Base-by-base conservation (phyloP, 2,113 vertebrate genomes). In the Perognathus longimembris region DNA sequence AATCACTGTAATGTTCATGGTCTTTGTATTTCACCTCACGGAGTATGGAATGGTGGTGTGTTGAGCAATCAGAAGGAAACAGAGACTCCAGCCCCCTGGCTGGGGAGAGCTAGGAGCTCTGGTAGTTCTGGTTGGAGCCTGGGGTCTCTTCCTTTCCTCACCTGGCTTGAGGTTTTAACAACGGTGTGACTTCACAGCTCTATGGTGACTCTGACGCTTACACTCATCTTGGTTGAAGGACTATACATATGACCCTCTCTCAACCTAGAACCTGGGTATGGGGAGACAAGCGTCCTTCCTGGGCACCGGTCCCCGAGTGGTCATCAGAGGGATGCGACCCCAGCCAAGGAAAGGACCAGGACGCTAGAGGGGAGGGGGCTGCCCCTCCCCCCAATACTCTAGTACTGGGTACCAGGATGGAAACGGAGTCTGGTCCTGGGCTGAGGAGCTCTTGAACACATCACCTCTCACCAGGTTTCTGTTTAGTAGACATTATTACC, bases 211-310 rank as follows among this genome's bases (percentile, higher is more conserved):
- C 18, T 12, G 22, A 40, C 5, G 36, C 11, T 59, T 30, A 38
- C 1, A 18, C 79, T 59, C 18, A 32, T 30, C 30, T 54, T 4
- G 14, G 26, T 28, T 30, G 32, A 10, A 54, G 34, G 38, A 5
- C 66, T 64, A 3, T 1, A 34, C 6, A 18, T 32, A 28, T 6
- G 12, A 12, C 3, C 45, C 45, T 21, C 20, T 80, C 12, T 83
- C 14, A 17, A 9, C 36, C 40, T 26, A n/a, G n/a, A 12, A 17
- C 2, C 50, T 45, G 22, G 50, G 1, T 0, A 5, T 9, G 59
- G 24, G 32, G n/a, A 12, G 24, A 5, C 14, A 1, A 5, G 22
- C 9, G 0, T 15, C 26, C 6, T 17, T 1, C 26, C 36, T 10
- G 88, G 67, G 20, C 1, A 0, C 1, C 1, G 26, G 59, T n/a